phyloP scores from a whole-genome alignment of 2,797 vertebrate genomes.

The Cuniculus paca region DNA sequence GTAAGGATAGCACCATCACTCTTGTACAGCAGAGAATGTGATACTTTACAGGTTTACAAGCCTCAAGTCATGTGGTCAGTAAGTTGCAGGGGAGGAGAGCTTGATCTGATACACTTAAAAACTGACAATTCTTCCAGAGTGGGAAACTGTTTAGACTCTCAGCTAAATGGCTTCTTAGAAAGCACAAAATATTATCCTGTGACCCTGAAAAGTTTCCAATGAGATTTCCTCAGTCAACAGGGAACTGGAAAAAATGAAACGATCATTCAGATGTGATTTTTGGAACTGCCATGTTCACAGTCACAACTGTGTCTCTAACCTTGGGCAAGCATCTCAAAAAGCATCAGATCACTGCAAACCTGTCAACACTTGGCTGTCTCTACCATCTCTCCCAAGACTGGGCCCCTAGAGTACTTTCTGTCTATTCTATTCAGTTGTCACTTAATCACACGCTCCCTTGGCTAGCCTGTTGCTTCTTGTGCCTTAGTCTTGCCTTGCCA shows the following conservation, averaged over 20 bases:
- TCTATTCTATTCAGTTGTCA: slow-evolving; percentile 73
- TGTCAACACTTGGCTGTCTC: slow-evolving; percentile 77
- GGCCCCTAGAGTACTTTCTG: slow-evolving; percentile 74
- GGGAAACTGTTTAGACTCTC: slow-evolving; percentile 1
- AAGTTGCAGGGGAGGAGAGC: background rate
- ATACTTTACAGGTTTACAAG: background rate
- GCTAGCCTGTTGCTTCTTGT: slow-evolving; percentile 73
- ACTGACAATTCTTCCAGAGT: slow-evolving; percentile 38
- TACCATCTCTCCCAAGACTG: slow-evolving; percentile 59
- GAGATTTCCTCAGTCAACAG: slow-evolving; percentile 67
- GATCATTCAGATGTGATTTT: slow-evolving; percentile 58
- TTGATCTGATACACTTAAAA: slow-evolving; percentile 31
- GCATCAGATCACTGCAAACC: slow-evolving; percentile 76
- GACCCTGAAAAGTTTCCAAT: slow-evolving; percentile 49
- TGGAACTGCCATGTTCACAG: slow-evolving; percentile 61
- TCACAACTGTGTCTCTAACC: slow-evolving; percentile 58
- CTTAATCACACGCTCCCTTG: slow-evolving; percentile 76
- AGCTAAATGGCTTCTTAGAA: slow-evolving; percentile 65
- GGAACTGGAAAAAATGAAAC: slow-evolving; percentile 52
- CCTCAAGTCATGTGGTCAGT: background rate
- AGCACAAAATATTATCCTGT: slow-evolving; percentile 23
- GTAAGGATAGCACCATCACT: background rate
- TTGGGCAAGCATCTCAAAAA: slow-evolving; percentile 69
- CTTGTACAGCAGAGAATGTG: slow-evolving; percentile 1
- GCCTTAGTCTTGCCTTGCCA: slow-evolving; percentile 74